A percentile compares a stretch with the other conserved stretches of the same genome.
Conservation (phyloP, 1,140 invertebrate genomes). For the Euwallacea fornicatus region DNA sequence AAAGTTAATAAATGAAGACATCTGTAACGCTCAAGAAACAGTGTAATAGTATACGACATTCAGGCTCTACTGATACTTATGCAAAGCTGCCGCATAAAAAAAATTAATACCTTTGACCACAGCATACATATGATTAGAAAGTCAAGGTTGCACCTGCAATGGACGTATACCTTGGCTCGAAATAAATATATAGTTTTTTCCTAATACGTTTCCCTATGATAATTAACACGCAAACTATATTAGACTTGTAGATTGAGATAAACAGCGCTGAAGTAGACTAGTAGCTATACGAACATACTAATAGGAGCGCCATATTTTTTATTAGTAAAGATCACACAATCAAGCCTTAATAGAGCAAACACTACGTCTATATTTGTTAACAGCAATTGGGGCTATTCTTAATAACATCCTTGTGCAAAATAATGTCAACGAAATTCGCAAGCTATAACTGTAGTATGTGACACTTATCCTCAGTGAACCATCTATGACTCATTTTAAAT, state of each 20-base stretch:
- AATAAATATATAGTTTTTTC: constrained; percentile 16
- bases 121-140: constrained; percentile 21
- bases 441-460: too few species aligned
- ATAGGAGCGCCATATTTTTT: too few species aligned
- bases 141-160: constrained; percentile 17
- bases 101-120: constrained; percentile 13
- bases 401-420: too few species aligned
- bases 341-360: not conserved
- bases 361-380: too few species aligned
- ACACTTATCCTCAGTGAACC: too few species aligned
- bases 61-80: not conserved
- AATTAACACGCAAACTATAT: constrained; percentile 15
- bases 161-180: constrained; percentile 4
- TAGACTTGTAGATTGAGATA: not conserved
- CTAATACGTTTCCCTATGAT: not conserved
- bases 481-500: too few species aligned
- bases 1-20: not conserved
- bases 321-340: too few species aligned
- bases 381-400: too few species aligned
- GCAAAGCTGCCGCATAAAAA: not conserved
- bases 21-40: not conserved
- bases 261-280: too few species aligned
- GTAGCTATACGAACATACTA: too few species aligned
- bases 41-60: not conserved
- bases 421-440: too few species aligned